Evolutionary conservation across 2,797 vertebrate genomes (phyloP).

Genomic region (Bryconaethiops microstoma): DNA sequence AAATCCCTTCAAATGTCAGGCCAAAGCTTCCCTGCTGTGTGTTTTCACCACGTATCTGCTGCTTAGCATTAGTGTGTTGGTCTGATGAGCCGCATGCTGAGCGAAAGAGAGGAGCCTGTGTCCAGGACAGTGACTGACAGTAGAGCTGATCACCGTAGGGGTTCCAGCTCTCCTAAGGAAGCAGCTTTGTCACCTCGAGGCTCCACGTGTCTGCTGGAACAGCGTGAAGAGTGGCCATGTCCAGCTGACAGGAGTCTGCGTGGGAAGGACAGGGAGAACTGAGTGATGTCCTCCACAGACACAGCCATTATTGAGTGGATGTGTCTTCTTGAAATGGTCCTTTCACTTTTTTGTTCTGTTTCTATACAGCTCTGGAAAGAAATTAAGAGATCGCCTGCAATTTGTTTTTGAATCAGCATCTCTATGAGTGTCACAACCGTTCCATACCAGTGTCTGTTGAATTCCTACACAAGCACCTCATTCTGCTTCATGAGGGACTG

Average conservation of each 20-base stretch:
- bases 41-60: not conserved
- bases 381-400: too few species aligned
- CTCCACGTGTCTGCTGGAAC: constrained; percentile 3
- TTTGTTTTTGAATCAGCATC: too few species aligned
- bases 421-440: too few species aligned
- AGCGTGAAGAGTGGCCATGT: constrained; percentile 18
- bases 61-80: not conserved
- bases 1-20: not conserved
- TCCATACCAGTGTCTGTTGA: too few species aligned
- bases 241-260: not conserved
- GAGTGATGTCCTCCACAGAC: not conserved
- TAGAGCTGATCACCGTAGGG: constrained; percentile 9
- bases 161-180: constrained; percentile 1
- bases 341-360: too few species aligned
- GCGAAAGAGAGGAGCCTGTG: not conserved
- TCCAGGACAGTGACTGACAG: constrained; percentile 27
- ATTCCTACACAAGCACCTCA: too few species aligned
- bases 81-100: constrained; percentile 27
- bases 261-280: not conserved
- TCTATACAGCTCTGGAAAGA: too few species aligned
- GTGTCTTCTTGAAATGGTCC: not conserved
- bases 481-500: too few species aligned
- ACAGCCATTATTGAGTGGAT: not conserved
- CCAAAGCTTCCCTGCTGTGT: not conserved
- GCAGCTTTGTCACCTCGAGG: constrained; percentile 10